Evolutionary conservation across 2,888 invertebrate genomes (phyloP).

Genomic region (Drosophila lutescens): DNA sequence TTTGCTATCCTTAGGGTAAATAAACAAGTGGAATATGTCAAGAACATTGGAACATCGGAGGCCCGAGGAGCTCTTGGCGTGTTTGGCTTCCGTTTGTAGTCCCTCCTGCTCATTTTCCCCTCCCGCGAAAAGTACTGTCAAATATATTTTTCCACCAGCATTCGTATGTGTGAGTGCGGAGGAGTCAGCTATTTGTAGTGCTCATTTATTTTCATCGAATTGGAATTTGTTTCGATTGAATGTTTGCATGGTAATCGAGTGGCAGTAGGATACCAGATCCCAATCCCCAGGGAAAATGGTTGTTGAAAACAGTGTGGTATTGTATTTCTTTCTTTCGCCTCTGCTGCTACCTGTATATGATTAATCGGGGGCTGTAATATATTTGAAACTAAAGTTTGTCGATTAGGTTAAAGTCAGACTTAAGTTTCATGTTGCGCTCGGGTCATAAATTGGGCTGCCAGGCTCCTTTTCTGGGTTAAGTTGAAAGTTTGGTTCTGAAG

Average conservation of each 20-base stretch:
- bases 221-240: conserved; percentile 77
- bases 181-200: conserved; percentile 68
- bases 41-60: conserved; percentile 57
- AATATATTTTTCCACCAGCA: conserved; percentile 46
- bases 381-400: conserved; percentile 71
- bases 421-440: conserved; percentile 18
- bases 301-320: conserved; percentile 52
- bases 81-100: conserved; percentile 71
- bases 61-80: conserved; percentile 58
- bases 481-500: conserved; percentile 18
- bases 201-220: conserved; percentile 79
- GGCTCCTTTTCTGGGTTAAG: conserved; percentile 14
- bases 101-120: conserved; percentile 16
- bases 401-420: conserved; percentile 59
- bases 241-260: conserved; percentile 79
- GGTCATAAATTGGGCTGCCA: conserved; percentile 62
- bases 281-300: conserved; percentile 33
- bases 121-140: conserved; percentile 59
- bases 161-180: conserved; percentile 17
- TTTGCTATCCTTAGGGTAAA: conserved; percentile 62
- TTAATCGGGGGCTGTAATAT: conserved; percentile 67
- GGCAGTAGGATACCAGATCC: conserved; percentile 47
- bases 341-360: conserved; percentile 51
- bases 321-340: conserved; percentile 43
- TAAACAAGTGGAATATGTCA: conserved; percentile 78